Base-by-base conservation (phyloP, 2,113 vertebrate genomes). In the Agelaius tricolor region DNA sequence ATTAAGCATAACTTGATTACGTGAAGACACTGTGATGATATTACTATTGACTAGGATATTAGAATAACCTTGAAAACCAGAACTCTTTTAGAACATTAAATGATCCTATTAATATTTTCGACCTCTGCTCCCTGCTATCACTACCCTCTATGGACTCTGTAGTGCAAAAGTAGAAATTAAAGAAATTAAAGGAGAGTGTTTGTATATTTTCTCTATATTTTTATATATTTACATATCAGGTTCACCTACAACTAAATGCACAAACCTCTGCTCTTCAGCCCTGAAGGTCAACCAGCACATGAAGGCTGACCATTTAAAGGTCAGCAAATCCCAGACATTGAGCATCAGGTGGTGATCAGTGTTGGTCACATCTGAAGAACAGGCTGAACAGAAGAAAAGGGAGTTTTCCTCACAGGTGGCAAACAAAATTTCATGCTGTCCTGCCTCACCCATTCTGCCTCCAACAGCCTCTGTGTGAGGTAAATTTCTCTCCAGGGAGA, bases 51-150 rank as follows among this genome's bases (percentile, higher is more conserved):
- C 94, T 93, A 68, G 88, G 83, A 93, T 93, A 92, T 95, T 93
- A 84, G 85, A 93, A 94, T 95, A 96, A 97, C 94, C 96, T 96
- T 96, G 90, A 90, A 94, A 96, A 94, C 23, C 62, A 46, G 87
- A 74, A 94, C 84, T 89, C 66, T 93, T 96, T 87, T 62, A 89
- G 62, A 95, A 58, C 37, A 72, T 89, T 86, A 90, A 93, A 92
- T 31, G 93, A 90, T 78, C 43, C 44, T 78, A 81, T 95, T 96
- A 87, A 97, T 93, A 96, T 44, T 86, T 90, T 78, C 37, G 2
- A 92, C 92, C 92, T 95, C 86, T 93, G 61, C 33, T 92, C 85
- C 31, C 57, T 81, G 47, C n/a, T 84, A 17, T 52, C 57, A 65
- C 68, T 92, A 61, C 41, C 13, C 13, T 92, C 54, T 15, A 18